Base-by-base conservation (phyloP, 2,888 invertebrate species). In the Synergus gifuensis region DNA sequence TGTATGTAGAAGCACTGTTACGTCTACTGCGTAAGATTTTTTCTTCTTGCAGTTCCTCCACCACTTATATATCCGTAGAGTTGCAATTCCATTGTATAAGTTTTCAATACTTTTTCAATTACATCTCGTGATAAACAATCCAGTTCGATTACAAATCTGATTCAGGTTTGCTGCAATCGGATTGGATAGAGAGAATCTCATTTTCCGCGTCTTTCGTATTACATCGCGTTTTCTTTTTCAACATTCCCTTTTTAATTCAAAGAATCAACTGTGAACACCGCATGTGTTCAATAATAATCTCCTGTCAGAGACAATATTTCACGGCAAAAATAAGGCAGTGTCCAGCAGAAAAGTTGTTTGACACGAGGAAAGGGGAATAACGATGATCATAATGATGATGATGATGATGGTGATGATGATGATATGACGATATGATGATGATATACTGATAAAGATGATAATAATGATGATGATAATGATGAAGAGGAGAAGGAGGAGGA, bases 1-100 rank as follows among this genome's bases (percentile, higher is more conserved):
- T 73, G 73, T 73, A 49, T 54, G 54, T 73, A 73, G 73, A 73
- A 73, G 73, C 73, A 58, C 73, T 73, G 73, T 73, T 58, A 73
- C 73, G 54, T 73, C 54, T 73, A 73, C 54, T 73, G 54, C 73
- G 73, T 73, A 58, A 73, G 36, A 73, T 73, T 73, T 73, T 54
- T 73, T 69, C 69, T 73, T 73, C 73, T 73, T 49, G 54, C 73
- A 73, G 73, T 73, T 73, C 73, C 73, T 73, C 54, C 73, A 73
- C 73, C 73, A 73, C 73, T 73, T 73, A 54, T 58, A 40, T 73
- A 73, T 73, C 73, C 49, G 73, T 73, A 73, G 73, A 73, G 73
- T 73, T 73, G 73, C 36, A 54, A 40, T 73, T 73, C 73, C 73
- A 73, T 73, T 54, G 73, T 73, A 73, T 54, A 73, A 73, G 54